Base-by-base conservation (phyloP, 2,888 invertebrate species). In the Isoperla grammatica region DNA sequence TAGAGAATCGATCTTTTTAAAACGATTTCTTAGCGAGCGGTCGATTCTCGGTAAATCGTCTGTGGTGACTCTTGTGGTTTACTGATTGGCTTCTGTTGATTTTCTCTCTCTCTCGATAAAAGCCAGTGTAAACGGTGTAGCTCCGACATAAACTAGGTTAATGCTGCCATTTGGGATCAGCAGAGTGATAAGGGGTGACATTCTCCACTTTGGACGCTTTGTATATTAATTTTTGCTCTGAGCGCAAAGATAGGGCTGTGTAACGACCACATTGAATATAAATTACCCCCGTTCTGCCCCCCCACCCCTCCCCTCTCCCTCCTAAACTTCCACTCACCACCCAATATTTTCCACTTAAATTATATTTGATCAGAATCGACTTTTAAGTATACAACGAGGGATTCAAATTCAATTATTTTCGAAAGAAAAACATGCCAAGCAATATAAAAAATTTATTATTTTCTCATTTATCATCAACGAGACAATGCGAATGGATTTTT, bases 131-230 rank as follows among this genome's bases (percentile, higher is more conserved):
- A 45, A 45, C 45, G 45, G 45, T 45, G 15, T 11, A 19, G 45
- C 15, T 45, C 11, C 11, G 17, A 17, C 15, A 17, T 49, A n/a
- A 49, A 49, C 13, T 49, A 49, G 49, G 49, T 49, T 29, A 49
- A 49, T 49, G 49, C 15, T 49, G 23, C 13, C 49, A 23, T 23
- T 49, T 35, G 3, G 29, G 35, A 15, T 15, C 29, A 13, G 17
- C 12, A 4, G 2, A 11, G 23, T 49, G 49, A 49, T 49, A 46
- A 46, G 20, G 20, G 45, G 5, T 29, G 29, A 29, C 29, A 29
- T 29, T 29, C 29, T 4, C 29, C 29, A 29, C 29, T 29, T 29
- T 29, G 8, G 29, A 29, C 29, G 29, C 29, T 29, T 29, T 29
- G 29, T 29, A 29, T 29, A 29, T 29, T 29, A 29, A 29, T 29